These are phyloP conservation scores for Dinocampus coccinellae DNA, from an alignment of 2,888 invertebrate species.

Conservation along the genomic window DNA sequence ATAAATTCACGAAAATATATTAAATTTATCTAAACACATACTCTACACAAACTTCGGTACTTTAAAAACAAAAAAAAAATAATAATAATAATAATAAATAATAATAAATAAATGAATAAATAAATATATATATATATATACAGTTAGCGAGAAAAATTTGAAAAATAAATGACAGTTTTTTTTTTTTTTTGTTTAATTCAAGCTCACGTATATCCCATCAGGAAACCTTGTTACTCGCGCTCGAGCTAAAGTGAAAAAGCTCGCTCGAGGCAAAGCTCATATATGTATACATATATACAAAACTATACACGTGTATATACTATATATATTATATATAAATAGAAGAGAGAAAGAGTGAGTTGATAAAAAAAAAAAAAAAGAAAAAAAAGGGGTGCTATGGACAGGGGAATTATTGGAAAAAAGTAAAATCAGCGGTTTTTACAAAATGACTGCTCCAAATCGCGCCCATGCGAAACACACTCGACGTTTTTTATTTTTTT, in stretches of 20 bases:
- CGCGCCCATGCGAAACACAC: constrained; percentile 30
- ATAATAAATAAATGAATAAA: too few relatives aligned
- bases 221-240: constrained; percentile 27
- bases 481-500: constrained; percentile 13
- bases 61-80: background rate
- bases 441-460: constrained; percentile 36
- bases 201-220: background rate
- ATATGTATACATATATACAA: background rate
- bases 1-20: too few relatives aligned
- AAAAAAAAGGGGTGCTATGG: background rate
- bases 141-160: background rate
- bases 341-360: background rate
- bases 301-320: background rate
- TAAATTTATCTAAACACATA: too few relatives aligned
- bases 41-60: too few relatives aligned
- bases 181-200: background rate
- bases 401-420: constrained; percentile 39
- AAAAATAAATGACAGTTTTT: constrained; percentile 1
- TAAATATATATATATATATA: background rate
- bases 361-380: too few relatives aligned
- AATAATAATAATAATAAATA: background rate
- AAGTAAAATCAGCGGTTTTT: constrained; percentile 43
- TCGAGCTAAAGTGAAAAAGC: constrained; percentile 30
- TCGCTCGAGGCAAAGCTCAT: constrained; percentile 9
- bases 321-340: background rate